Evolutionary conservation across 53 echinoderm and acorn worm species (phyloP).

Genomic region (Pentamera pediparva): DNA sequence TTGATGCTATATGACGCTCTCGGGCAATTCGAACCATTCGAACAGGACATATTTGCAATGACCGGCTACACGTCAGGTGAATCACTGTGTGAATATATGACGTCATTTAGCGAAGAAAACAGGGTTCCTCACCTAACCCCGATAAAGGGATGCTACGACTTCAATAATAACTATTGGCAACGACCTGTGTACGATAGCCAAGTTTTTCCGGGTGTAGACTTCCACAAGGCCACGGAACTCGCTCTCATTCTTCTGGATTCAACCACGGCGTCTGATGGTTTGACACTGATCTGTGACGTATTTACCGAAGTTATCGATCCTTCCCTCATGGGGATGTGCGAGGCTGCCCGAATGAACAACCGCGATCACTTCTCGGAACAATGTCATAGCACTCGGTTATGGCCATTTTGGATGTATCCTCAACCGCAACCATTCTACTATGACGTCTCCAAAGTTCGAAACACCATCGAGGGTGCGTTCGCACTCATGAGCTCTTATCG

Average conservation of each 20-base stretch:
- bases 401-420: not conserved
- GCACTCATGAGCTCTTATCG: no score
- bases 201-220: constrained; percentile 4
- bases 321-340: not conserved
- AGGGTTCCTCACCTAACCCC: no score
- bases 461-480: no score
- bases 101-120: not conserved
- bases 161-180: not conserved
- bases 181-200: not conserved
- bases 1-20: not conserved
- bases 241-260: not conserved
- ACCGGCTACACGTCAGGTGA: no score
- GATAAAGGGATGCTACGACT: no score
- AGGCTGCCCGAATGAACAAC: not conserved
- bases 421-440: no score
- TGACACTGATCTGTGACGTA: constrained; percentile 4
- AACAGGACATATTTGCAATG: no score
- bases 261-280: not conserved
- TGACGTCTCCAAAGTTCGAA: no score
- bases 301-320: not conserved
- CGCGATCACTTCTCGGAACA: not conserved
- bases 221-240: not conserved
- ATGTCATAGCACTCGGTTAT: not conserved
- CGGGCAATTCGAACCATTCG: no score
- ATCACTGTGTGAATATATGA: not conserved